phyloP scores from a whole-genome alignment of 2,888 invertebrate species.

The Ecliptopera silaceata region DNA sequence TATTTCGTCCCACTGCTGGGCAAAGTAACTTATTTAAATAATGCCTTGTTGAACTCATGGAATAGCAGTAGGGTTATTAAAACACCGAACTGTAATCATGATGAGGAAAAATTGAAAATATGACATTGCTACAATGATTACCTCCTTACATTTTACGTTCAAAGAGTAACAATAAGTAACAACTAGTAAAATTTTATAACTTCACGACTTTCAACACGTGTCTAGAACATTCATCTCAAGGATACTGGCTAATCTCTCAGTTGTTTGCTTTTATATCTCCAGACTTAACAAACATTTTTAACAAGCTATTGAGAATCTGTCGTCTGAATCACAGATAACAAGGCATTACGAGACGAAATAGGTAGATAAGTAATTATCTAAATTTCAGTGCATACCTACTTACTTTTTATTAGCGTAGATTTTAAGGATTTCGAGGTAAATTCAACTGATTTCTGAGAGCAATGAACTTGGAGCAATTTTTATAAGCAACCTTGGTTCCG shows the following conservation, averaged over 20 bases:
- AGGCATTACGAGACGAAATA: constrained; percentile 2
- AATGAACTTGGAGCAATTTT: neutral
- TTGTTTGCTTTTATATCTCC: neutral
- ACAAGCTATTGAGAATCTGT: constrained; percentile 8
- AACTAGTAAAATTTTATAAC: neutral
- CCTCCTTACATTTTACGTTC: neutral
- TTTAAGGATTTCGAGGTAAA: neutral
- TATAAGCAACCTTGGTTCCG: neutral
- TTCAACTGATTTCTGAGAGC: neutral
- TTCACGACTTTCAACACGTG: constrained; percentile 8
- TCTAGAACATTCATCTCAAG: constrained; percentile 6
- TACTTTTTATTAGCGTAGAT: neutral
- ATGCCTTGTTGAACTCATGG: too few relatives aligned
- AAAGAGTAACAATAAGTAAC: too few relatives aligned
- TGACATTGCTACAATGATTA: neutral
- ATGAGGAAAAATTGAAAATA: too few relatives aligned
- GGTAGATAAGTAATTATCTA: neutral
- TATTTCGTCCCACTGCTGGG: too few relatives aligned
- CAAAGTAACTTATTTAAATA: too few relatives aligned
- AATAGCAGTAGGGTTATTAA: neutral
- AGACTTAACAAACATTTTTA: constrained; percentile 10
- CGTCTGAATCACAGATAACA: constrained; percentile 1
- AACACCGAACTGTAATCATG: too few relatives aligned
- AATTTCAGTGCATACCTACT: neutral
- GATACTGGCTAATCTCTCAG: constrained; percentile 5